Evolutionary conservation across 2,113 vertebrate species (phyloP).

Genomic region (Diphyllodes magnificus): DNA sequence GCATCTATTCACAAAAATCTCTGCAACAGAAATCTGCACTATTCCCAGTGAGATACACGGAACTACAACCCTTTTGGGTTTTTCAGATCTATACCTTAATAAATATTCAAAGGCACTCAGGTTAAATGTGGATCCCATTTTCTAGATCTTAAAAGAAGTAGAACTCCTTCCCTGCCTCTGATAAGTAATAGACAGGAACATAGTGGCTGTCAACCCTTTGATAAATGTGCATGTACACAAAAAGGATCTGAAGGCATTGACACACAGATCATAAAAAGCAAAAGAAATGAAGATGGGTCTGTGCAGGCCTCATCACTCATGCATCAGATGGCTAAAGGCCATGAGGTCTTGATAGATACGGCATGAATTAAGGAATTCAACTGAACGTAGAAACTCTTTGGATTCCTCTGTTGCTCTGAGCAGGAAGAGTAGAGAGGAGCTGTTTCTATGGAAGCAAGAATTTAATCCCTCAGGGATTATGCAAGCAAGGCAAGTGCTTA

Average conservation of each 20-base stretch:
- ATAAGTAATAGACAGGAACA: neutral
- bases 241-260: neutral
- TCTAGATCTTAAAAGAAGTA: neutral
- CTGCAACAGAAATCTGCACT: neutral
- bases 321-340: neutral
- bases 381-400: neutral
- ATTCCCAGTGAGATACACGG: neutral
- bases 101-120: conserved; percentile 32
- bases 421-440: neutral
- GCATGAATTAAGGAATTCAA: neutral
- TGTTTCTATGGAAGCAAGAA: neutral
- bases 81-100: neutral
- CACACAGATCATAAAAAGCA: neutral
- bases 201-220: neutral
- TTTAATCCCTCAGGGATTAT: neutral
- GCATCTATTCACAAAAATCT: neutral
- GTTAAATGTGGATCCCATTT: neutral
- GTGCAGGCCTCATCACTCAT: neutral
- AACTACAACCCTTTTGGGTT: neutral
- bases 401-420: neutral
- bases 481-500: neutral
- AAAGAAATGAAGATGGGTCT: neutral
- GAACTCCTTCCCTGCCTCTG: neutral
- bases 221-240: neutral
- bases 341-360: neutral